Evolutionary conservation across 2,888 invertebrate genomes (phyloP).

Genomic region (Embidobia sp.): DNA sequence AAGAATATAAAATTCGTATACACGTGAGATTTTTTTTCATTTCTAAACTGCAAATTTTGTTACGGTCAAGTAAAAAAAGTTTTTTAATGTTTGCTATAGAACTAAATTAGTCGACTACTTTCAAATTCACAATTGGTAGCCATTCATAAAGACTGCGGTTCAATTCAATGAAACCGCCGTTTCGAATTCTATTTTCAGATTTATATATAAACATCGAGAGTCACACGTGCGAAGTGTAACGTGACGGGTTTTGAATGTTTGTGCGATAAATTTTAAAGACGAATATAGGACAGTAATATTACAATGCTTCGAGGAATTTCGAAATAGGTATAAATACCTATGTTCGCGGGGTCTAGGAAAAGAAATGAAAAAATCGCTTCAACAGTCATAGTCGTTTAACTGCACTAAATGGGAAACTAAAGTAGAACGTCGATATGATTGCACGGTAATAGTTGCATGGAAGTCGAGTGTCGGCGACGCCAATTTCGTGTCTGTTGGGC

Average conservation of each 20-base stretch:
- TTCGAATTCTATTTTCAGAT: neutral
- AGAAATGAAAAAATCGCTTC: constrained; percentile 10
- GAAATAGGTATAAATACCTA: too few species aligned
- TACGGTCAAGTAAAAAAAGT: too few species aligned
- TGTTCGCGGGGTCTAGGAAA: neutral
- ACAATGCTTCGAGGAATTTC: constrained; percentile 11
- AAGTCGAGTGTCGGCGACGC: constrained; percentile 25
- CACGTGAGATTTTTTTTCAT: too few species aligned
- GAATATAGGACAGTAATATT: constrained; percentile 16
- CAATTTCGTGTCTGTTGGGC: constrained; percentile 17
- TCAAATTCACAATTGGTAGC: neutral
- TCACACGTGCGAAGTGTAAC: constrained; percentile 17
- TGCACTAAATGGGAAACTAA: constrained; percentile 31
- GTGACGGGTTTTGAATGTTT: constrained; percentile 27
- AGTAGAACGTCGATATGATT: constrained; percentile 20
- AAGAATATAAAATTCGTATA: too few species aligned
- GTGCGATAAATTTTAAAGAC: constrained; percentile 3
- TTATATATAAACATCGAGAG: constrained; percentile 15
- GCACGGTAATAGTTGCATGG: constrained; percentile 26
- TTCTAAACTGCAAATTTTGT: too few species aligned
- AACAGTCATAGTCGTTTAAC: constrained; percentile 8
- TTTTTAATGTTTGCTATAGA: too few species aligned
- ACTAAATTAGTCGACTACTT: too few species aligned
- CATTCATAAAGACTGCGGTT: constrained; percentile 1
- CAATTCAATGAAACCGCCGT: too few species aligned